Base-by-base conservation (phyloP, 2,888 invertebrate species). In the Chalcis sispes region DNA sequence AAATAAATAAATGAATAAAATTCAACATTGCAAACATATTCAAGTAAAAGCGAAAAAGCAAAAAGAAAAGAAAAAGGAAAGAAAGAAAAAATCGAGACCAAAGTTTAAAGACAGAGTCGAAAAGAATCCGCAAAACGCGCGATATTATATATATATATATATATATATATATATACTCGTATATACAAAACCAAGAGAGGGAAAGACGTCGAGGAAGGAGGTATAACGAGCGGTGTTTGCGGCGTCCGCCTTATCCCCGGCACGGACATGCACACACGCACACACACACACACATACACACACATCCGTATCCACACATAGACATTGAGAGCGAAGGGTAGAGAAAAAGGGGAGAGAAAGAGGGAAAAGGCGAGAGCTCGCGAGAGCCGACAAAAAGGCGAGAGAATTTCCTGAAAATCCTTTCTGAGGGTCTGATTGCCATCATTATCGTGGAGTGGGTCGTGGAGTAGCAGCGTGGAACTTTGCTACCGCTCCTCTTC, bases 371-470 rank as follows among this genome's bases (percentile, higher is more conserved):
- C 87, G 87, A 88, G 88, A 86, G 88, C 48, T 56, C 58, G 64
- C 62, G 59, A 65, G 72, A 71, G 78, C 88, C 87, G 88, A 87
- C 86, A 88, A 88, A 88, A 88, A 88, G 88, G 87, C 88, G 88
- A 88, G 88, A 88, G 88, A 88, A 88, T 88, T 88, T 88, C 88
- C 88, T 88, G 88, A 87, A 77, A 88, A 88, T 88, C 88, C 87
- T 88, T 88, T 88, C 86, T 87, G 85, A 87, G 86, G 87, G 85
- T 84, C 87, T 88, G 88, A 88, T 88, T 88, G 88, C 88, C 88
- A 87, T 88, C 88, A 88, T 88, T 88, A 88, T 86, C 86, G 85
- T 87, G 85, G 88, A 88, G 88, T 87, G 87, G 86, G 86, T 82
- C 42, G 69, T 64, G 65, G 74, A 64, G 77, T 69, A 59, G 67